phyloP scores from a whole-genome alignment of 2,797 vertebrate genomes.

The Gadopsis bispinosus region DNA sequence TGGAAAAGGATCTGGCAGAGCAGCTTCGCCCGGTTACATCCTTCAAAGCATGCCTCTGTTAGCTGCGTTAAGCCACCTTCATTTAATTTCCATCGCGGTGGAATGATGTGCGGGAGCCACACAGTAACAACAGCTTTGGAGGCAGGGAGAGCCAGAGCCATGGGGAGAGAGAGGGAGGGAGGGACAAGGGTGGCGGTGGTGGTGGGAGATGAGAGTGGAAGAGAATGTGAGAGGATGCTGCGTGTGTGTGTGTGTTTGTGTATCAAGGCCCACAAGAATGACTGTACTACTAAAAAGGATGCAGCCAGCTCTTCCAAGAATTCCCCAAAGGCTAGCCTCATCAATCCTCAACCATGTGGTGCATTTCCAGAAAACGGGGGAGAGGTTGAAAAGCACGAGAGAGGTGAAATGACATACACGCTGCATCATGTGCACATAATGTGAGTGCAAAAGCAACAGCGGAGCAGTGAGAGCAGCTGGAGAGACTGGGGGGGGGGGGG shows the following conservation, averaged over 20 bases:
- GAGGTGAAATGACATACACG: constrained; percentile 38
- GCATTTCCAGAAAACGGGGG: constrained; percentile 42
- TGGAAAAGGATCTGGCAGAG: constrained; percentile 81
- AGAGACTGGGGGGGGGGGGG: constrained; percentile 45
- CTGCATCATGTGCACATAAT: constrained; percentile 34
- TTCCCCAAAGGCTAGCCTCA: constrained; percentile 59
- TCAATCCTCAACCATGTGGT: constrained; percentile 41
- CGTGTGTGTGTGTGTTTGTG: constrained; percentile 23
- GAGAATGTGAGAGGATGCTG: constrained; percentile 61
- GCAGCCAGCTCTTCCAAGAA: constrained; percentile 53
- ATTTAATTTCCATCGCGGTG: constrained; percentile 83
- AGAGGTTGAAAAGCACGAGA: constrained; percentile 34
- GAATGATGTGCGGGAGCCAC: constrained; percentile 82
- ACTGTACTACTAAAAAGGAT: constrained; percentile 59
- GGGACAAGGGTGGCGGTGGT: constrained; percentile 48
- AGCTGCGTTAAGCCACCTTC: constrained; percentile 82
- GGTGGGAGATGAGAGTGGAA: constrained; percentile 66
- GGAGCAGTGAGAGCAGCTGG: constrained; percentile 56
- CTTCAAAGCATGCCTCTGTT: constrained; percentile 83
- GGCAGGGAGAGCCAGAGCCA: constrained; percentile 62
- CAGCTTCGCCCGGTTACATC: constrained; percentile 78
- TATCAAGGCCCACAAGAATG: constrained; percentile 52
- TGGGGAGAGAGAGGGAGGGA: constrained; percentile 58
- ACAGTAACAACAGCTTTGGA: constrained; percentile 82
- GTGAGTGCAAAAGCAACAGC: constrained; percentile 34